Conservation (phyloP, 2,113 vertebrate species). For the Cryptomyrus ogoouensis region DNA sequence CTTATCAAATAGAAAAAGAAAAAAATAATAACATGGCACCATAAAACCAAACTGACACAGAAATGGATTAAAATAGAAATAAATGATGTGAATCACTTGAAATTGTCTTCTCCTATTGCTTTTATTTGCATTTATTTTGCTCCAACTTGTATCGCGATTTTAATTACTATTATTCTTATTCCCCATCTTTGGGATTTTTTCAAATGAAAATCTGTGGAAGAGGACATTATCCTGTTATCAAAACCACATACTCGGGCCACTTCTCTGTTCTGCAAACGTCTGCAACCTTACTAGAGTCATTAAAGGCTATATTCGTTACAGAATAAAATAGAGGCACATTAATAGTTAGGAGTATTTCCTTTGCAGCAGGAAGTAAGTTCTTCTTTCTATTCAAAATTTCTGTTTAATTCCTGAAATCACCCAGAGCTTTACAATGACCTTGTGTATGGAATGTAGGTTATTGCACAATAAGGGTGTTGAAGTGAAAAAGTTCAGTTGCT, state of each 20-base stretch:
- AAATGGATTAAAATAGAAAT: background rate
- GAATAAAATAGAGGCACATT: background rate
- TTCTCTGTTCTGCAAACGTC: background rate
- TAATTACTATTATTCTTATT: background rate
- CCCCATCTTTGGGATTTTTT: background rate
- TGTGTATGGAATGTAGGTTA: background rate
- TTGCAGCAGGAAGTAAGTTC: background rate
- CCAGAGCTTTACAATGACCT: background rate
- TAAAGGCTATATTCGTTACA: background rate
- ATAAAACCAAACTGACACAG: background rate
- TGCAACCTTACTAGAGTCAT: background rate
- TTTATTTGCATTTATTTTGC: background rate
- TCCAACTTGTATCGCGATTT: background rate
- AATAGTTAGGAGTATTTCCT: background rate
- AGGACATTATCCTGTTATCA: background rate
- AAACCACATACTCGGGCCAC: background rate
- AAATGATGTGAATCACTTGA: background rate
- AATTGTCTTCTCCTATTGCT: background rate
- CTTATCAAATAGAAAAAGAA: background rate
- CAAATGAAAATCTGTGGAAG: background rate
- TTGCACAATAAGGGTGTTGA: background rate
- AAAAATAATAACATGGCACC: background rate
- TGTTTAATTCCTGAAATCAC: background rate
- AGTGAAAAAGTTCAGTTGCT: background rate
- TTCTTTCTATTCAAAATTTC: background rate